Evolutionary conservation across 2,113 vertebrate genomes (phyloP).

Genomic region (Phrynocephalus versicolor): DNA sequence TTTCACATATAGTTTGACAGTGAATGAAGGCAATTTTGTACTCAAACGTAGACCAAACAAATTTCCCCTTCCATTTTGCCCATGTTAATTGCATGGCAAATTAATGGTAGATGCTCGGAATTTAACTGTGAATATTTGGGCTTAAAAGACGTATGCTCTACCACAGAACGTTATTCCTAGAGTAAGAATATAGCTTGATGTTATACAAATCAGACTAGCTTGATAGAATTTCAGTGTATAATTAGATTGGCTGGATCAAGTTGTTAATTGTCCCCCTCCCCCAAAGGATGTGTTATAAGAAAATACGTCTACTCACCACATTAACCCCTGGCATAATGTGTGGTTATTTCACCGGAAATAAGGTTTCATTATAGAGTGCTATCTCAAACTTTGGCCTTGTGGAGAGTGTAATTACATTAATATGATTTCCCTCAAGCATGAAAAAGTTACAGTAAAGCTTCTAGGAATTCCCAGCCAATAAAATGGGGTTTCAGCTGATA

Average conservation of each 20-base stretch:
- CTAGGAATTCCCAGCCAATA: constrained; percentile 3
- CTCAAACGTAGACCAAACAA: not conserved
- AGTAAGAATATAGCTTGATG: not conserved
- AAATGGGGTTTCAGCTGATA: not conserved
- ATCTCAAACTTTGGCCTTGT: not conserved
- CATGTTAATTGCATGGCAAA: not conserved
- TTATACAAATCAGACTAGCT: not conserved
- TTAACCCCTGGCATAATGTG: not conserved
- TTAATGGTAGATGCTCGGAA: not conserved
- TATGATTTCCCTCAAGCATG: constrained; percentile 5
- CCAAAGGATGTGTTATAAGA: not conserved
- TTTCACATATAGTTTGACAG: not conserved
- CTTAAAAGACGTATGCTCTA: not conserved
- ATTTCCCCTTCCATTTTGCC: not conserved
- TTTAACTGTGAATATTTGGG: not conserved
- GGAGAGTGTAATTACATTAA: constrained; percentile 1
- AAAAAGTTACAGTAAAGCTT: constrained; percentile 5
- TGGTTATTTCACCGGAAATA: not conserved
- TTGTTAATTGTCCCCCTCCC: not conserved
- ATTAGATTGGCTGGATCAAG: not conserved
- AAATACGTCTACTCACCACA: not conserved
- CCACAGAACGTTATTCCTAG: not conserved
- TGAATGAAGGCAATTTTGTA: not conserved
- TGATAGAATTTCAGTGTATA: not conserved
- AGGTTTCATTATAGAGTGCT: not conserved